Evolutionary conservation across 2,113 vertebrate genomes (phyloP).

Genomic region (Pungitius pungitius): DNA sequence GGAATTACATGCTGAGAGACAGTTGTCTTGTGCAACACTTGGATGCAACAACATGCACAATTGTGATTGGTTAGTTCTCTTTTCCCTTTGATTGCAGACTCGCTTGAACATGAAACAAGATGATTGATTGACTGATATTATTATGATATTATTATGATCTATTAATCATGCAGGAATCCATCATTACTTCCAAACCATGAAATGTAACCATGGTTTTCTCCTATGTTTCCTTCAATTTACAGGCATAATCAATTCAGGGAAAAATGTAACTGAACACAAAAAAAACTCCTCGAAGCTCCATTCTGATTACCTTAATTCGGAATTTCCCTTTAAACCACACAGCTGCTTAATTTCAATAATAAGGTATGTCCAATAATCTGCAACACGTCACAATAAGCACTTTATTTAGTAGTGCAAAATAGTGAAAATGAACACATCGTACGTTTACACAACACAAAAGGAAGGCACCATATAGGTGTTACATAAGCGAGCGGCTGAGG

Average conservation of each 20-base stretch:
- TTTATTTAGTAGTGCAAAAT: neutral
- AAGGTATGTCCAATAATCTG: neutral
- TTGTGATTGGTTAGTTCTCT: too few relatives aligned
- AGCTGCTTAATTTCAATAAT: neutral
- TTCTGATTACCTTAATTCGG: constrained; percentile 4
- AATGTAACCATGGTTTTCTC: neutral
- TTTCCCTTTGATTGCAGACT: neutral
- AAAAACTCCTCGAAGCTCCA: neutral
- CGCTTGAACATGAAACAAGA: neutral
- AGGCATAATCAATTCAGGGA: too few relatives aligned
- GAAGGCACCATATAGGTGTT: constrained; percentile 35
- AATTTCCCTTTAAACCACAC: neutral
- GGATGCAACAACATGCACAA: neutral
- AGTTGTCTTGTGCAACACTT: neutral
- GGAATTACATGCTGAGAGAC: neutral
- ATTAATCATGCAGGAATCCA: neutral
- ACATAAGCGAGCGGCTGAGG: constrained; percentile 26
- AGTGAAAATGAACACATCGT: neutral
- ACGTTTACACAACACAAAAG: neutral
- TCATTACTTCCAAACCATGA: neutral
- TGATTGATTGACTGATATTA: neutral
- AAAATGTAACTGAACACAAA: neutral
- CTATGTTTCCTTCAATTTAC: too few relatives aligned
- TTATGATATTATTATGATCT: too few relatives aligned
- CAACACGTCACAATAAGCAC: neutral